Conservation (phyloP, 2,797 vertebrate species). For the Epinephelus awoara region DNA sequence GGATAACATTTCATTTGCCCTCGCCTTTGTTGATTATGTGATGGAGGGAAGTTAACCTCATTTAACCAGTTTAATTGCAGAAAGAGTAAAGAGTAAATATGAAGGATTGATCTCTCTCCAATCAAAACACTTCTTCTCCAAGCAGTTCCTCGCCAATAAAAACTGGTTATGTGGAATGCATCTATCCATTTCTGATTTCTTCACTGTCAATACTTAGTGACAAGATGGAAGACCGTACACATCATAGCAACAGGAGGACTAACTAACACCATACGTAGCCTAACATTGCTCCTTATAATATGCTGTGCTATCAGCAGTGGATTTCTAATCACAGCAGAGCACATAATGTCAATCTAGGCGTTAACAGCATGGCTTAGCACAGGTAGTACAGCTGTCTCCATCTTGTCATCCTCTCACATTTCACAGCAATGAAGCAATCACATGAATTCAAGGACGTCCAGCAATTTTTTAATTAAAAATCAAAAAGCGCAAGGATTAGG, state of each 20-base stretch:
- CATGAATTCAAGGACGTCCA: conserved; percentile 35
- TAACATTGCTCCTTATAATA: not conserved
- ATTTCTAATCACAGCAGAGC: conserved; percentile 9
- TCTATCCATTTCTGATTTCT: not conserved
- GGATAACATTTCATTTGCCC: not conserved
- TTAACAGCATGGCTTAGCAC: not conserved
- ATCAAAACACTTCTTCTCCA: not conserved
- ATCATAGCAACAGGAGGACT: not conserved
- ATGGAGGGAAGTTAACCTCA: not conserved
- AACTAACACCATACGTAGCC: not conserved
- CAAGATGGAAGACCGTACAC: not conserved
- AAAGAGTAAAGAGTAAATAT: not conserved
- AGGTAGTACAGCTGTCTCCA: not conserved
- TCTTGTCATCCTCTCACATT: conserved; percentile 32
- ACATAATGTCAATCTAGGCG: conserved; percentile 2
- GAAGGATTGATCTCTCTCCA: conserved; percentile 1
- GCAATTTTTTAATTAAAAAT: conserved; percentile 41
- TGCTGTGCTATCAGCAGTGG: not conserved
- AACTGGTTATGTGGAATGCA: conserved; percentile 5
- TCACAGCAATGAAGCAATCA: conserved; percentile 31
- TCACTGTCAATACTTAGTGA: not conserved
- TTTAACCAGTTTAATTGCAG: conserved; percentile 2
- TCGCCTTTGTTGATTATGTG: not conserved
- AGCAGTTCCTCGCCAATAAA: not conserved
- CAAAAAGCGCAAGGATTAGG: conserved; percentile 34